These are phyloP conservation scores for Pteria penguin DNA, from an alignment of 2,888 invertebrate genomes.

Conservation along the genomic window DNA sequence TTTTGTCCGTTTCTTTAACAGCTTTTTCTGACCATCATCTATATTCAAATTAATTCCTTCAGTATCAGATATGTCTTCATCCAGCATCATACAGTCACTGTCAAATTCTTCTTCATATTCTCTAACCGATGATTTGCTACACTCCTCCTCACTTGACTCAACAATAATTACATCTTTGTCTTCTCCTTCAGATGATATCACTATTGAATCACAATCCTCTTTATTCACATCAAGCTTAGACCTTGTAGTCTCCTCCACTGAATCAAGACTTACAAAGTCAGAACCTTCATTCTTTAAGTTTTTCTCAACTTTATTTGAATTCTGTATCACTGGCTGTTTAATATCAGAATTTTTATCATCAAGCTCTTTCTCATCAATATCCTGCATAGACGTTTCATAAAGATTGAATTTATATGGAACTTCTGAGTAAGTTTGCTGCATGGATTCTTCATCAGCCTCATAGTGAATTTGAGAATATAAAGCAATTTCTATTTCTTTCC, in stretches of 20 bases:
- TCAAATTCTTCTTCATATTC: slow-evolving; percentile 8
- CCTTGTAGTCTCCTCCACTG: background rate
- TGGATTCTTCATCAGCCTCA: background rate
- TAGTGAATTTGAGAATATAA: slow-evolving; percentile 43
- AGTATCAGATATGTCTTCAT: slow-evolving; percentile 26
- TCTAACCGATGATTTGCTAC: background rate
- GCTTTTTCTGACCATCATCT: slow-evolving; percentile 12
- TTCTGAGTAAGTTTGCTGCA: background rate
- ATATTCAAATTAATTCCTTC: slow-evolving; percentile 33
- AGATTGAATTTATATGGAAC: background rate
- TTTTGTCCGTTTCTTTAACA: slow-evolving; percentile 3
- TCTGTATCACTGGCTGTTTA: background rate
- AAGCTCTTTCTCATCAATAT: background rate
- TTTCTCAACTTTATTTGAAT: background rate
- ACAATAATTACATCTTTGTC: background rate
- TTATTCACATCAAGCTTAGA: background rate
- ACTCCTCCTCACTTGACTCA: background rate
- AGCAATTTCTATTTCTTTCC: slow-evolving; percentile 38
- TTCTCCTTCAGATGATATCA: background rate
- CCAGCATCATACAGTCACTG: slow-evolving; percentile 41
- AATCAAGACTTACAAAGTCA: background rate
- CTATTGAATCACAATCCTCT: background rate
- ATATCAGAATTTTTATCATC: background rate
- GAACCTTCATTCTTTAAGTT: background rate
- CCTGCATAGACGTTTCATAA: background rate